phyloP scores from a whole-genome alignment of 2,113 vertebrate genomes.

The Tetrax tetrax region DNA sequence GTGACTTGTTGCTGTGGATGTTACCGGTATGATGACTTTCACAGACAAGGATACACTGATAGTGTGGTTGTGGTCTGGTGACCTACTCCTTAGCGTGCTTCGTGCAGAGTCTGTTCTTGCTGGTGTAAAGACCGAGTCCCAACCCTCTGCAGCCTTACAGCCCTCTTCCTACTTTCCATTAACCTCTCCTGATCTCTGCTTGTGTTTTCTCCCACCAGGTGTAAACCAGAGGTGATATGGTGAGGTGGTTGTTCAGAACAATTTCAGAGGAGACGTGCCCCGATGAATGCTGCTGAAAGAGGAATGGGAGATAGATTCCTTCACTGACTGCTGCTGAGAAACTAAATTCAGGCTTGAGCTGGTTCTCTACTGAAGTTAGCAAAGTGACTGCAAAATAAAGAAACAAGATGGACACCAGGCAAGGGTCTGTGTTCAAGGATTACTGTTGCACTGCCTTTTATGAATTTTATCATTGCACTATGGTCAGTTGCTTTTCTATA shows the following conservation, averaged over 20 bases:
- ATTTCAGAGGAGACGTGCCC: slow-evolving; percentile 91
- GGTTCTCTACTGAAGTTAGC: slow-evolving; percentile 94
- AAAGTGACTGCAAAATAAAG: slow-evolving; percentile 86
- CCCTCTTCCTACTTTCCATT: not conserved
- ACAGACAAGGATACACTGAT: not conserved
- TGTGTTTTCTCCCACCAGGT: slow-evolving; percentile 78
- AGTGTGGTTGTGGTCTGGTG: not conserved
- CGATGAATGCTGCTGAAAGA: slow-evolving; percentile 97
- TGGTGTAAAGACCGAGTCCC: rapidly evolving
- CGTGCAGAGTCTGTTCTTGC: not conserved
- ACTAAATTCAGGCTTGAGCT: slow-evolving; percentile 91
- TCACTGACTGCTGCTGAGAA: slow-evolving; percentile 93
- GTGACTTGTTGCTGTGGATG: not conserved
- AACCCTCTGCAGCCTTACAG: not conserved
- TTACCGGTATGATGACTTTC: not conserved
- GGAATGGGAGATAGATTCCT: slow-evolving; percentile 84
- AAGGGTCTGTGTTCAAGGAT: slow-evolving; percentile 82
- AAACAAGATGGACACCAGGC: slow-evolving; percentile 83
- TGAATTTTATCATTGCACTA: slow-evolving; percentile 96
- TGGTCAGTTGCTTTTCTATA: slow-evolving; percentile 88
- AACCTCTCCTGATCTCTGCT: not conserved
- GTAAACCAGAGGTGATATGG: slow-evolving; percentile 80
- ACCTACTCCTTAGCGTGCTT: not conserved
- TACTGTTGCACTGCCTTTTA: slow-evolving; percentile 87
- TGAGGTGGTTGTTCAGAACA: slow-evolving; percentile 81